Evolutionary conservation across 2,888 invertebrate genomes (phyloP).

Genomic region (Tachina lurida): DNA sequence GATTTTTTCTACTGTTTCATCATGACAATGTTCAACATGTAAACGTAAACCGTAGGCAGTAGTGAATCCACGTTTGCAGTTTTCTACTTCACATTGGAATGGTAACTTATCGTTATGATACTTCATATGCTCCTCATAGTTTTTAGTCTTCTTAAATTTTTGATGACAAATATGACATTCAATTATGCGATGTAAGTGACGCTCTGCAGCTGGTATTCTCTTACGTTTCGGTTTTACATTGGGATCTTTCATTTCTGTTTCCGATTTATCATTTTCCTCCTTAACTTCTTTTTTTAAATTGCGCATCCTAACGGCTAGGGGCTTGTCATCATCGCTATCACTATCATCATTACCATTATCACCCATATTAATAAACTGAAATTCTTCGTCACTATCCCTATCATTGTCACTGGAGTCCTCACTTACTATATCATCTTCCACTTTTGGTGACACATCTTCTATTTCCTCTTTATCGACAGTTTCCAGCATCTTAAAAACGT

Average conservation of each 20-base stretch:
- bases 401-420: constrained; percentile 77
- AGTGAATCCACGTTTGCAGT: constrained; percentile 79
- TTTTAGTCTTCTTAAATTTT: constrained; percentile 78
- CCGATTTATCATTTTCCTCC: constrained; percentile 72
- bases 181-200: constrained; percentile 78
- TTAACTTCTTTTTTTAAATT: constrained; percentile 70
- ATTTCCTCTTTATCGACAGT: constrained; percentile 78
- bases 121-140: constrained; percentile 80
- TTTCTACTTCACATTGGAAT: constrained; percentile 79
- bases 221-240: constrained; percentile 76
- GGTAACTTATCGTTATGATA: constrained; percentile 80
- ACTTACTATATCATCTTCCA: constrained; percentile 67
- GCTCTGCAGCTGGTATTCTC: constrained; percentile 76
- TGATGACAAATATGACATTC: constrained; percentile 81
- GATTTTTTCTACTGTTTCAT: constrained; percentile 78
- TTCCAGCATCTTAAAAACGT: constrained; percentile 80
- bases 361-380: constrained; percentile 71
- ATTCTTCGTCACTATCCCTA: constrained; percentile 76
- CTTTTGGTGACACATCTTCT: constrained; percentile 72
- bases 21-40: constrained; percentile 79
- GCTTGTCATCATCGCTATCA: constrained; percentile 78
- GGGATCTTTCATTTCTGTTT: constrained; percentile 64
- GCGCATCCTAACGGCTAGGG: constrained; percentile 76
- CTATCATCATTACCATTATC: constrained; percentile 72
- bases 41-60: constrained; percentile 79